phyloP scores from a whole-genome alignment of 30 jellyfish, hydroid and myxozoan genomes.

The Chironex yamaguchii region DNA sequence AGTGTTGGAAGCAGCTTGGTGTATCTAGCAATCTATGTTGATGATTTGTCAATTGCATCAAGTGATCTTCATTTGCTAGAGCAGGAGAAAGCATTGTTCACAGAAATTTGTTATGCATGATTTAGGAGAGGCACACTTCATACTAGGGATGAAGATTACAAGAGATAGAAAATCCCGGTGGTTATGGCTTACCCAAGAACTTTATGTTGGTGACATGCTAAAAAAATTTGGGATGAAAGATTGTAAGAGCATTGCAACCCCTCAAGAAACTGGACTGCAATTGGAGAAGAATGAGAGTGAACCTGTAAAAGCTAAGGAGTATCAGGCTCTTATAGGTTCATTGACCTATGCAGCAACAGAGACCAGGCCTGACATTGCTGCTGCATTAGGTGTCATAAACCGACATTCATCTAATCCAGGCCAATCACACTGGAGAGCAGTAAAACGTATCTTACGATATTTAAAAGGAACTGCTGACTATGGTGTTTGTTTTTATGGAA shows the following conservation, averaged over 20 bases:
- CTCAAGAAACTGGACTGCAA: background rate
- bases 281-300: background rate
- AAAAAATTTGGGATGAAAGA: background rate
- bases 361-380: background rate
- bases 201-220: background rate
- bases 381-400: no score
- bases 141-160: background rate
- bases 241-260: background rate
- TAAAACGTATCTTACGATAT: background rate
- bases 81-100: background rate
- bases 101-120: background rate
- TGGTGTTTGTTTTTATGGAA: background rate
- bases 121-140: background rate
- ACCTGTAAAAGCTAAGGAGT: background rate
- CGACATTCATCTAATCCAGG: no score
- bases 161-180: background rate
- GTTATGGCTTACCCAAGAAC: background rate
- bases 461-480: background rate
- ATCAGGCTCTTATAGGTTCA: background rate
- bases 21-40: no score
- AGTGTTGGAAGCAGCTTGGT: no score
- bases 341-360: background rate
- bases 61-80: background rate
- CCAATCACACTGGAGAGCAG: no score
- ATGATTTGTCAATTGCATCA: background rate